Evolutionary conservation across 2,797 vertebrate species (phyloP), one percentile per base, ranked within the genome.

Genomic region (Acanthornis magna): DNA sequence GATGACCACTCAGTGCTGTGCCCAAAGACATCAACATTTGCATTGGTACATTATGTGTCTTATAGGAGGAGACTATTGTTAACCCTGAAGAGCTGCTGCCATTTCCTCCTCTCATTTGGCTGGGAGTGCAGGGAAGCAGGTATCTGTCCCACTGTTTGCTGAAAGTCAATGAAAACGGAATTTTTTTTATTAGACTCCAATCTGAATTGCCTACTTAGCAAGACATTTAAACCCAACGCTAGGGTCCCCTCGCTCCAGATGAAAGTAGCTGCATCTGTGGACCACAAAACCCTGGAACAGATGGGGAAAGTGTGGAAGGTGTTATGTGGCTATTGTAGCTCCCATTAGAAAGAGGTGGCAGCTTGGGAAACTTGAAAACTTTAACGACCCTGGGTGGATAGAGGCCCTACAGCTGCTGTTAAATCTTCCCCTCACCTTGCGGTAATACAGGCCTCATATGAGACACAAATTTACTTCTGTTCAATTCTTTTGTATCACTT

Each of bases 321-420:
- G 93, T 91, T 84, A 81, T 10, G 7, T 16, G 32, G 47, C 66
- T 85, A 10, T 88, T 79, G 62, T 23, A 78, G 47, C 11, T 89
- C 70, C 70, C 82, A 72, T n/a, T 47, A 78, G 71, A 58, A 92
- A 94, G 89, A 91, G 83, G 94, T 94, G 91, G 29, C 47, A 89
- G 85, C 94, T 86, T 95, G 95, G 78, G 95, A 96, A 96, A 88
- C 82, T 78, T 54, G 62, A 65, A 95, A 83, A 78, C 30, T 85
- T 85, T 88, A 40, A 90, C 45, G 25, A 68, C 38, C 34, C 61
- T 60, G 34, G 18, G 26, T 55, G 32, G 36, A 40, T 5, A 67
- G 34, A 80, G 9, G 29, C 10, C 61, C 38, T 85, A 34, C 61
- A 74, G 21, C 40, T 51, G 42, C 34, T 47, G 42, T 54, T 73